Evolutionary conservation across 1,140 invertebrate species (phyloP).

Genomic region (Meloidogyne exigua): DNA sequence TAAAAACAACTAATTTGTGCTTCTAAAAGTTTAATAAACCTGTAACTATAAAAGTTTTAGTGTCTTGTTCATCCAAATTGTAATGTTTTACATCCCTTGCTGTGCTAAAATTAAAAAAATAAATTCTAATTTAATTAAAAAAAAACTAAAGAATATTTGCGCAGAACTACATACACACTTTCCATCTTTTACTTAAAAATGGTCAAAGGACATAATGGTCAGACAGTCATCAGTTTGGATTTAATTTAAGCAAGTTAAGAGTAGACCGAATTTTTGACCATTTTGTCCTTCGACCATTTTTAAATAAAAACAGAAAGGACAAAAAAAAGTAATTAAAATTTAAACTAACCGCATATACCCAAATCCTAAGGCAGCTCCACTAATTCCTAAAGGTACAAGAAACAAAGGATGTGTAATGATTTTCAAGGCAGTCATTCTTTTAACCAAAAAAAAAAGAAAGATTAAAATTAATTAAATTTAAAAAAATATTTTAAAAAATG

Average conservation of each 20-base stretch:
- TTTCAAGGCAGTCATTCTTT: neutral
- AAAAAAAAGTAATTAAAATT: neutral
- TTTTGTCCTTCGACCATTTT: too few species aligned
- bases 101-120: constrained; percentile 42
- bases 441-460: neutral
- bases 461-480: too few species aligned
- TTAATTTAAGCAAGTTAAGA: too few species aligned
- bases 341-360: neutral
- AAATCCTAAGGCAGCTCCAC: neutral
- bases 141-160: too few species aligned
- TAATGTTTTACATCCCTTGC: constrained; percentile 51
- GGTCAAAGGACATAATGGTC: too few species aligned
- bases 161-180: too few species aligned
- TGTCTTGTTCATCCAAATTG: constrained; percentile 53
- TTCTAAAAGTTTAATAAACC: constrained; percentile 46
- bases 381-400: neutral
- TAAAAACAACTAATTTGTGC: neutral
- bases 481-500: too few species aligned
- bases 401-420: constrained; percentile 40
- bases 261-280: too few species aligned
- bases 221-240: too few species aligned
- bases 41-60: constrained; percentile 62
- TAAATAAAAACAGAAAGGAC: too few species aligned
- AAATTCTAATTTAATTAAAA: too few species aligned
- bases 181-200: too few species aligned